phyloP scores from a whole-genome alignment of 2,888 invertebrate genomes.

The Clistopyga incitator region DNA sequence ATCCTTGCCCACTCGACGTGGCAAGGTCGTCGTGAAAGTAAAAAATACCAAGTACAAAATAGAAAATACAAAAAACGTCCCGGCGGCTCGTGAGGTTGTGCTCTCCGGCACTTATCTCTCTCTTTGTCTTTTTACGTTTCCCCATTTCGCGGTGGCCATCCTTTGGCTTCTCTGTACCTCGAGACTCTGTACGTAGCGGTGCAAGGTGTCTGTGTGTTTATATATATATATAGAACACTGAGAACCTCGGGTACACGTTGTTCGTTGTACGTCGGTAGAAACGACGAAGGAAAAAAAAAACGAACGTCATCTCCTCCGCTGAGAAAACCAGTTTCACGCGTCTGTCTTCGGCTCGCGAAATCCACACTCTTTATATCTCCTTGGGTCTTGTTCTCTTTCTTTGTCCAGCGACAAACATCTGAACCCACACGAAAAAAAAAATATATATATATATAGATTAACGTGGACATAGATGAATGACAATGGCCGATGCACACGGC shows the following conservation, averaged over 20 bases:
- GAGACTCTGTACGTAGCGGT: too few relatives aligned
- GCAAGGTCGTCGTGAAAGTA: slow-evolving; percentile 81
- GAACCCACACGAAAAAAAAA: neutral
- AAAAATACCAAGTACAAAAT: too few relatives aligned
- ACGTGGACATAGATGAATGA: too few relatives aligned
- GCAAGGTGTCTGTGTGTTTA: neutral
- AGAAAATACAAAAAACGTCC: too few relatives aligned
- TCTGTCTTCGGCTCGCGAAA: slow-evolving; percentile 61
- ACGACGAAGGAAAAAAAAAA: slow-evolving; percentile 22
- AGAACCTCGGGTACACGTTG: too few relatives aligned
- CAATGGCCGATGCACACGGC: too few relatives aligned
- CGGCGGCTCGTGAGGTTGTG: slow-evolving; percentile 56
- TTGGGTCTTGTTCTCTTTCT: slow-evolving; percentile 21
- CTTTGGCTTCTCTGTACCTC: slow-evolving; percentile 36
- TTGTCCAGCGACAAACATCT: slow-evolving; percentile 29
- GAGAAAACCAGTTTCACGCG: slow-evolving; percentile 78
- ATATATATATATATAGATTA: neutral
- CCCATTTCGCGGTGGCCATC: slow-evolving; percentile 13
- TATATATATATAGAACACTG: too few relatives aligned
- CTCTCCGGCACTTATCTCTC: slow-evolving; percentile 59
- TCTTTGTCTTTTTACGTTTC: slow-evolving; percentile 39
- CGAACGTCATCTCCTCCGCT: slow-evolving; percentile 76
- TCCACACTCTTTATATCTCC: slow-evolving; percentile 27
- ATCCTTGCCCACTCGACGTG: slow-evolving; percentile 79
- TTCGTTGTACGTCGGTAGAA: slow-evolving; percentile 33